Percentiles rank a stretch among this genome's conserved stretches.
Evolutionary conservation across 2,888 invertebrate genomes (phyloP).

Genomic region (Neocrepidodera transversa): DNA sequence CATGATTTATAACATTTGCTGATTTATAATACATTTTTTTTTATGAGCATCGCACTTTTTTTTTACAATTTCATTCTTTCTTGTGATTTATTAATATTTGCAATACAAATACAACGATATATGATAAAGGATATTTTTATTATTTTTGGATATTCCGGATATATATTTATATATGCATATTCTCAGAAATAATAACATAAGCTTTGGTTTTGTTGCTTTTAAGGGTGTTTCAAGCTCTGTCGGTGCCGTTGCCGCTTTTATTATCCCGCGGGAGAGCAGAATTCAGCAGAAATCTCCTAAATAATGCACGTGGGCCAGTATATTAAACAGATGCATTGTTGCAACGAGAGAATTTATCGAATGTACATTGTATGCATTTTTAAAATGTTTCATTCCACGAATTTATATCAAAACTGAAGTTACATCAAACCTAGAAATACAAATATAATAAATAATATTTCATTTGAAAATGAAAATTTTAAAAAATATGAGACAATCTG

Average conservation of each 20-base stretch:
- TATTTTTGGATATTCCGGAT: not conserved
- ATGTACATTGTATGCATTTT: slow-evolving; percentile 9
- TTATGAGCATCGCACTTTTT: too few species aligned
- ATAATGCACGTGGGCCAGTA: slow-evolving; percentile 7
- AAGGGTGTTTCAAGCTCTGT: not conserved
- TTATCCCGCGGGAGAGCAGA: slow-evolving; percentile 14
- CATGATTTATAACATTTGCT: too few species aligned
- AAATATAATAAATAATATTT: too few species aligned
- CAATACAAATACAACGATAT: too few species aligned
- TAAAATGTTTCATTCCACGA: slow-evolving; percentile 2
- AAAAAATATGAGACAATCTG: too few species aligned
- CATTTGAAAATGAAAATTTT: too few species aligned
- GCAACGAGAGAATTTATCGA: slow-evolving; percentile 6
- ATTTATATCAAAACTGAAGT: not conserved
- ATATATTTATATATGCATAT: slow-evolving; percentile 2
- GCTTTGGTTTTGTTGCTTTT: slow-evolving; percentile 2
- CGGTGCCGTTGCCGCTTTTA: not conserved
- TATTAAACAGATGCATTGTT: slow-evolving; percentile 9
- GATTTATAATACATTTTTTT: too few species aligned
- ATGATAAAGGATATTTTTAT: too few species aligned
- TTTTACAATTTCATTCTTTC: too few species aligned
- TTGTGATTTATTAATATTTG: too few species aligned
- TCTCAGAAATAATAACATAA: not conserved
- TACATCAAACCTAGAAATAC: too few species aligned
- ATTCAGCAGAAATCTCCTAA: slow-evolving; percentile 9